A percentile compares a stretch with the other conserved stretches of the same genome.
Evolutionary conservation across 1,140 invertebrate species (phyloP).

Genomic region (Drosophila sproati): DNA sequence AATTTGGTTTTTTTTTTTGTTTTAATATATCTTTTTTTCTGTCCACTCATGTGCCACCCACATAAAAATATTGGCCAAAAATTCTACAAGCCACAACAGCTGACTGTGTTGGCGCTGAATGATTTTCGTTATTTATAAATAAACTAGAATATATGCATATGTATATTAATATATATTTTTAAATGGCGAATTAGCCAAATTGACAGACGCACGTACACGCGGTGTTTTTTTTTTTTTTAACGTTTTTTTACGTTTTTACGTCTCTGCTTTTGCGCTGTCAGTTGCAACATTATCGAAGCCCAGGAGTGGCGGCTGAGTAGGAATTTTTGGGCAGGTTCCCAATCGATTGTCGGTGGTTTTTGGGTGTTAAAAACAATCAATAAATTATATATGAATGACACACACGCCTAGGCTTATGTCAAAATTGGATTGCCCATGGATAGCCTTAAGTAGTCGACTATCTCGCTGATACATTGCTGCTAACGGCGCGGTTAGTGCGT

Average conservation of each 20-base stretch:
- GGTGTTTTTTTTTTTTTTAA: neutral
- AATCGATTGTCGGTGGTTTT: conserved; percentile 37
- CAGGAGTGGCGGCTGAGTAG: neutral
- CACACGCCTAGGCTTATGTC: conserved; percentile 20
- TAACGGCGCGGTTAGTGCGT: conserved; percentile 57
- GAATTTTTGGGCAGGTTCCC: conserved; percentile 2
- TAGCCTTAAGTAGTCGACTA: conserved; percentile 48
- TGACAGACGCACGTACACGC: conserved; percentile 35
- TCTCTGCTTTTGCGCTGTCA: conserved; percentile 2
- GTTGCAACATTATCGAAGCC: conserved; percentile 7
- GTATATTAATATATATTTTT: conserved; percentile 57
- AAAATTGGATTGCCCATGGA: neutral
- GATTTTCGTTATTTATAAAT: conserved; percentile 67
- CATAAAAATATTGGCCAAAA: conserved; percentile 27
- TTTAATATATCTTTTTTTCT: neutral
- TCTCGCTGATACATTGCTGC: conserved; percentile 35
- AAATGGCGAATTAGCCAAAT: conserved; percentile 60
- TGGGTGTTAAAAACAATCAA: conserved; percentile 40
- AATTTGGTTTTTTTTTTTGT: conserved; percentile 10
- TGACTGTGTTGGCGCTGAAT: conserved; percentile 55
- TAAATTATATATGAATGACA: conserved; percentile 27
- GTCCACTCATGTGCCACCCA: conserved; percentile 54
- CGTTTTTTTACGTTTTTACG: neutral
- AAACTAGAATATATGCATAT: conserved; percentile 20
- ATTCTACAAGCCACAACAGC: conserved; percentile 65